These are phyloP conservation scores for Mythimna ferrago DNA, from an alignment of 2,888 invertebrate species.

Conservation along the genomic window DNA sequence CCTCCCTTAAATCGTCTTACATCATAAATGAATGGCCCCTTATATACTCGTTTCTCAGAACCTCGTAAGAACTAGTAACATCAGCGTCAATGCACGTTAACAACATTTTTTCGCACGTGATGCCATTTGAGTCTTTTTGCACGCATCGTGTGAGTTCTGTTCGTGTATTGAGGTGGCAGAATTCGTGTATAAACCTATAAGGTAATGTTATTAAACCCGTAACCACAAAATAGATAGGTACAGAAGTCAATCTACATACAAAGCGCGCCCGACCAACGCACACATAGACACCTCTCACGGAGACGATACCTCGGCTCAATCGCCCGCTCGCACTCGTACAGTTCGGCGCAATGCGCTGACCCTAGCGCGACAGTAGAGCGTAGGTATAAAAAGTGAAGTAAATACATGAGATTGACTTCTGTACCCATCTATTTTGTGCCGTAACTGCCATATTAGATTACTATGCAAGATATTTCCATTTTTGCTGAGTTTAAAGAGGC, in stretches of 20 bases:
- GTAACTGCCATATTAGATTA: conserved; percentile 53
- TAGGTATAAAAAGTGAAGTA: too few species aligned
- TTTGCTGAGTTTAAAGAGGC: conserved; percentile 42
- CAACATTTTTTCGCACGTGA: conserved; percentile 59
- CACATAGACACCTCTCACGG: too few species aligned
- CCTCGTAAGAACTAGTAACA: conserved; percentile 25
- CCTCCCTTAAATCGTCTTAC: too few species aligned
- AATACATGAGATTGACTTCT: too few species aligned
- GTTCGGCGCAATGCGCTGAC: too few species aligned
- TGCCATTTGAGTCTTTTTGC: conserved; percentile 39
- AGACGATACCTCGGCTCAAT: too few species aligned
- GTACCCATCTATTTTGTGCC: neutral
- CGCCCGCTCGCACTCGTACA: too few species aligned
- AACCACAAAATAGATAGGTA: neutral
- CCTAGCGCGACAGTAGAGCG: too few species aligned
- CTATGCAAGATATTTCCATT: conserved; percentile 55
- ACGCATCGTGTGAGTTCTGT: conserved; percentile 49
- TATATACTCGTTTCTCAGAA: conserved; percentile 49
- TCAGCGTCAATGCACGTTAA: conserved; percentile 46
- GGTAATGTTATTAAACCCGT: conserved; percentile 54
- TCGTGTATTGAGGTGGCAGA: conserved; percentile 59
- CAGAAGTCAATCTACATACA: too few species aligned
- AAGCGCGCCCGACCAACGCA: too few species aligned
- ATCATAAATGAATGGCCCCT: too few species aligned
- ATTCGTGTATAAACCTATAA: conserved; percentile 53